Percentiles rank a stretch among this genome's conserved stretches.
These are phyloP conservation scores for Ichneumoninae sp. DNA, from an alignment of 2,888 invertebrate species.

Conservation along the genomic window DNA sequence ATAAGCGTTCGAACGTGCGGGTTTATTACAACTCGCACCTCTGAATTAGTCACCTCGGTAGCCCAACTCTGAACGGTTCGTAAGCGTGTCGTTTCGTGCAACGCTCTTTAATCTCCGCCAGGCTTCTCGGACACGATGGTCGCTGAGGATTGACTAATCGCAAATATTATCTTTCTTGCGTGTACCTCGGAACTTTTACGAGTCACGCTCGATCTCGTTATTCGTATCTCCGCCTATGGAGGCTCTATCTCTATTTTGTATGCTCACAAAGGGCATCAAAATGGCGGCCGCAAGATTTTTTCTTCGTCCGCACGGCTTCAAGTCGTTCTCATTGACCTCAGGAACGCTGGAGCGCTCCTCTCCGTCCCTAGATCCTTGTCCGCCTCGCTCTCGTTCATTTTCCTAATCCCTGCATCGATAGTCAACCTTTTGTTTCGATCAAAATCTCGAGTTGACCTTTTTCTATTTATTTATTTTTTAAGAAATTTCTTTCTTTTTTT, in stretches of 20 bases:
- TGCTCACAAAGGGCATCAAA: not conserved
- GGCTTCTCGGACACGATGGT: not conserved
- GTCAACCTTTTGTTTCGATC: not conserved
- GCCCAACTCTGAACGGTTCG: not conserved
- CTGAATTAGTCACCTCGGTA: slow-evolving; percentile 47
- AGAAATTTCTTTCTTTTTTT: not conserved
- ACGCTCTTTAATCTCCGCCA: slow-evolving; percentile 2
- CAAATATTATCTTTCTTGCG: slow-evolving; percentile 46
- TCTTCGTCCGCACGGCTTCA: slow-evolving; percentile 1
- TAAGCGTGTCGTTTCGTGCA: not conserved
- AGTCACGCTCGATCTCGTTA: not conserved
- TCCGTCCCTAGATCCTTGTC: slow-evolving; percentile 23
- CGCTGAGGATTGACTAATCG: slow-evolving; percentile 38
- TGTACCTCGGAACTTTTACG: not conserved
- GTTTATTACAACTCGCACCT: slow-evolving; percentile 25
- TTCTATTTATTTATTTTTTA: not conserved
- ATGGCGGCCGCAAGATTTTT: slow-evolving; percentile 11
- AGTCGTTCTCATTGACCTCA: slow-evolving; percentile 40
- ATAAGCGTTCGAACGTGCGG: slow-evolving; percentile 28
- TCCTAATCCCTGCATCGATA: not conserved
- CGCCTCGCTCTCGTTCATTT: slow-evolving; percentile 38
- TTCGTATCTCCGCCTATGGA: not conserved
- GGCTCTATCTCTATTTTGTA: slow-evolving; percentile 4
- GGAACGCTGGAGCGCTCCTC: slow-evolving; percentile 33
- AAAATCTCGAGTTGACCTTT: not conserved